Percentiles rank a stretch among this genome's conserved stretches.
phyloP scores from a whole-genome alignment of 2,113 vertebrate genomes.

The Syrmaticus mikado region DNA sequence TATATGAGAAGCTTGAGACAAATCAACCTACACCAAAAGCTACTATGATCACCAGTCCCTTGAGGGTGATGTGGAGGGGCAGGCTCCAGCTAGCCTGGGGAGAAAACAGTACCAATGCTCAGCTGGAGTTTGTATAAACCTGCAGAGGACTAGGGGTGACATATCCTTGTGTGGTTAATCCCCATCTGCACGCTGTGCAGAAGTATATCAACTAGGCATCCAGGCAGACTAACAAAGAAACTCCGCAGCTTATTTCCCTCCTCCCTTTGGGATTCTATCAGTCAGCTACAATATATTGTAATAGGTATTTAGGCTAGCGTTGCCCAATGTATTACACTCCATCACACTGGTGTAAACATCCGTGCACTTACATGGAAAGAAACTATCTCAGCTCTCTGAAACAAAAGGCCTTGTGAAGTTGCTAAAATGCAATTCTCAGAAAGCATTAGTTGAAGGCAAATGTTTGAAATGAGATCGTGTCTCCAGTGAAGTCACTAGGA shows the following conservation, averaged over 20 bases:
- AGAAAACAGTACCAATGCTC: not conserved
- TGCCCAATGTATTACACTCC: not conserved
- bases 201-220: not conserved
- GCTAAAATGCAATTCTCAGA: not conserved
- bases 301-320: conserved; percentile 2
- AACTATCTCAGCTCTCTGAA: conserved; percentile 24
- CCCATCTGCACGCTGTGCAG: not conserved
- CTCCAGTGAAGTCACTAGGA: not conserved
- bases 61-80: not conserved
- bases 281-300: conserved; percentile 34
- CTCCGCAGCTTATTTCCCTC: not conserved
- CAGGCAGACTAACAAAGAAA: not conserved
- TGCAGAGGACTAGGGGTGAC: too few relatives aligned
- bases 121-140: not conserved
- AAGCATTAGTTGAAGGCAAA: not conserved
- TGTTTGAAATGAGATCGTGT: not conserved
- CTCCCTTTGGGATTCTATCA: not conserved
- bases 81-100: not conserved
- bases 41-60: not conserved
- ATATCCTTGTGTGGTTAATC: not conserved
- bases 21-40: too few relatives aligned
- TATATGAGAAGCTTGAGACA: not conserved
- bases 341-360: not conserved
- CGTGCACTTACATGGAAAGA: not conserved
- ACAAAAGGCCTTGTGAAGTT: not conserved